Base-by-base conservation (phyloP, 2,888 invertebrate genomes). In the Netelia melanura region DNA sequence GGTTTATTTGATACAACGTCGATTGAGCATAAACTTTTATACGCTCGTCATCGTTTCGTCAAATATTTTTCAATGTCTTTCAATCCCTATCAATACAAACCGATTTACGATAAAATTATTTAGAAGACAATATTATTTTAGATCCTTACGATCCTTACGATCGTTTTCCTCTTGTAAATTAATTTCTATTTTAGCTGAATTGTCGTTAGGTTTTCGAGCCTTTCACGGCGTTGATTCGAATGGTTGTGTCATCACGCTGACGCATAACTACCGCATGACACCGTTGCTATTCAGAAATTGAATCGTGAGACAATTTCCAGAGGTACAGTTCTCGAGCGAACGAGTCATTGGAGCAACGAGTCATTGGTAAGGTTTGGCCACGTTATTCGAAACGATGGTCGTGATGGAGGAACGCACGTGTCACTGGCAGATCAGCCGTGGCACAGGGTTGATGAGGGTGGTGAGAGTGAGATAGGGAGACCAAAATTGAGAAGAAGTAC, bases 391-490 rank as follows among this genome's bases (percentile, higher is more conserved):
- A 58, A 61, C 61, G 72, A 17, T 74, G 43, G 58, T 48, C 72
- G 21, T 61, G 72, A 74, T 61, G 72, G 72, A 61, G 58, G 3
- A 61, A 61, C 72, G 72, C 48, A 48, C 72, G 72, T 74, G 72
- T 74, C 38, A 38, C 61, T 74, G 72, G 44, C 72, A 74, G 61
- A 61, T 74, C 58, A 17, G 44, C 61, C 6, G 56, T 6, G 14
- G 61, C 72, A 38, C 9, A 61, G 43, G 61, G 61, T 58, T 58
- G 58, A 58, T 58, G 58, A 58, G 72, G 61, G 14, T 74, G 38
- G 23, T 23, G 72, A 43, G 72, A 43, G 43, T 25, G 43, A 74
- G 72, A 74, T 74, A 74, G 72, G 58, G 61, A 61, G 44, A 58
- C 23, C 23, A 58, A 9, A 17, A 58, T 58, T 58, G 58, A 10